A percentile compares a stretch with the other conserved stretches of the same genome.
phyloP scores from a whole-genome alignment of 2,113 vertebrate genomes.

The Poecile atricapillus region DNA sequence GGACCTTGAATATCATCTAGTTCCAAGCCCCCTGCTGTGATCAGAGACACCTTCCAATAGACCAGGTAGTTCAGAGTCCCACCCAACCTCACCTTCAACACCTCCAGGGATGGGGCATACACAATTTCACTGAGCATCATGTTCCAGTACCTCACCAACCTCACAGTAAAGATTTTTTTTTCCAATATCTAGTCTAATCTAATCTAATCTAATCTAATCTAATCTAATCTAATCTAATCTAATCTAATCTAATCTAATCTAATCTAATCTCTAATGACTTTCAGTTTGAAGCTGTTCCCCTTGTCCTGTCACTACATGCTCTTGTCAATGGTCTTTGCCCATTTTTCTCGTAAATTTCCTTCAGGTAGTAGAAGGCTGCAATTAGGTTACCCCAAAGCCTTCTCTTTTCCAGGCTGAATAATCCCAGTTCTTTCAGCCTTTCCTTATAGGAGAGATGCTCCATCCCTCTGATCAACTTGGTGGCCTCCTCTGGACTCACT shows the following conservation, averaged over 20 bases:
- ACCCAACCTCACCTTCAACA: background rate
- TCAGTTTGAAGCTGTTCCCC: background rate
- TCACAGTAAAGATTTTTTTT: background rate
- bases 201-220: background rate
- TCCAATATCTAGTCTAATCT: background rate
- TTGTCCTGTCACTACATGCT: background rate
- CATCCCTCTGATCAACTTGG: background rate
- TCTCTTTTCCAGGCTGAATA: background rate
- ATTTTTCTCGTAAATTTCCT: background rate
- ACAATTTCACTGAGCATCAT: background rate
- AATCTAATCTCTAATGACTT: background rate
- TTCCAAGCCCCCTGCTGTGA: background rate
- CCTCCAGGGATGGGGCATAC: background rate
- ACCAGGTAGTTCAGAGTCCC: background rate
- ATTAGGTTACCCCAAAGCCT: background rate
- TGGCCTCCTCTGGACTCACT: background rate
- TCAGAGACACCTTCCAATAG: background rate
- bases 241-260: background rate
- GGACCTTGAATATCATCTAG: background rate
- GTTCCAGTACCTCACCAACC: background rate
- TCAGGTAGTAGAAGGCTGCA: background rate
- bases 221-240: background rate
- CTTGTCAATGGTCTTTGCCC: background rate
- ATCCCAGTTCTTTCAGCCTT: background rate
- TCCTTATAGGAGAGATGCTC: background rate